Base-by-base conservation (phyloP, 2,888 invertebrate genomes). In the Dicycla oo region DNA sequence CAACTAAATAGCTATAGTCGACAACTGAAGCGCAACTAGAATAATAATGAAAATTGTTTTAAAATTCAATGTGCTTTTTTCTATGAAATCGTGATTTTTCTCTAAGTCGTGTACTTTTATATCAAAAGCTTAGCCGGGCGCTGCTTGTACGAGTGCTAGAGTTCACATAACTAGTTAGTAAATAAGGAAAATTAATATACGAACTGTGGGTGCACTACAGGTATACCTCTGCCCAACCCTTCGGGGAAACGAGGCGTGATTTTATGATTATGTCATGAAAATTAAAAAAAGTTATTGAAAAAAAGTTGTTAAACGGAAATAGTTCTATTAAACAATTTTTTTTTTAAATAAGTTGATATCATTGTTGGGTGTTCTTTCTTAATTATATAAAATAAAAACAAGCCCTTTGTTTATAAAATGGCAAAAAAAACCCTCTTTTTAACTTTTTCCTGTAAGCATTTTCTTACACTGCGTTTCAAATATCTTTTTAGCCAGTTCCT, bases 71-170 rank as follows among this genome's bases (percentile, higher is more conserved):
- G 84, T 78, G 85, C 78, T 75, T 73, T 75, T 73, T 30, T 26
- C 78, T 81, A 81, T 74, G 49, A 75, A 73, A 77, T 78, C 61
- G 85, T 81, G 81, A 69, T 75, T 67, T 75, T 71, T 69, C 53
- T 82, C 82, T 82, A 80, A 77, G 43, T 73, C 20, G 80, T 85
- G 80, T 73, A 65, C 11, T 70, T 82, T 82, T 71, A 73, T 82
- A 77, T 70, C 73, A 79, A 79, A 79, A 83, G 85, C 85, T 75
- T 77, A 80, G 67, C 83, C 83, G 66, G 80, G 71, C 45, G 64
- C 80, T 69, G 85, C 83, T 68, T 75, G 67, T 23, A 75, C 30
- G 20, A 49, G 47, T 65, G 60, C 23, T 11, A n/a, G 34, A 61
- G 68, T 61, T 74, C 69, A 73, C 54, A 71, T 77, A 75, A 73